phyloP scores from a whole-genome alignment of 2,113 vertebrate species.

The Spea bombifrons region DNA sequence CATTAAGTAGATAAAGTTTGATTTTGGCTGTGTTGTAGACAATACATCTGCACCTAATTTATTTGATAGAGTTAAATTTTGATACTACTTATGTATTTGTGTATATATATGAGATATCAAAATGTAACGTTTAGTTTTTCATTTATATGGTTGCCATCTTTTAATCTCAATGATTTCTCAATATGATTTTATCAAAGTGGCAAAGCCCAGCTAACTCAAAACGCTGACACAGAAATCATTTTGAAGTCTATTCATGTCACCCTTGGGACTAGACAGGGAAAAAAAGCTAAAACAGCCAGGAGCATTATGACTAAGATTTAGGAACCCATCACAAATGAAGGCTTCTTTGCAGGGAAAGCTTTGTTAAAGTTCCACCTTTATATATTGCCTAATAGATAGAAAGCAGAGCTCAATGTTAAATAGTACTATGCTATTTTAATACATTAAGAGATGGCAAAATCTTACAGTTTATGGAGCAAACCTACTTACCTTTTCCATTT shows the following conservation, averaged over 20 bases:
- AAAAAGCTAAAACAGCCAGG: conserved; percentile 11
- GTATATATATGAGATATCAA: no score
- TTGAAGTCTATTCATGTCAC: conserved; percentile 15
- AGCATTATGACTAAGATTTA: conserved; percentile 39
- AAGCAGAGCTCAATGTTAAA: conserved; percentile 31
- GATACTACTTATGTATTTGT: no score
- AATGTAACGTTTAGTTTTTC: no score
- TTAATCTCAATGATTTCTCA: no score
- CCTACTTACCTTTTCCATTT: conserved; percentile 15
- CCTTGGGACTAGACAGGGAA: conserved; percentile 3
- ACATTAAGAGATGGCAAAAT: conserved; percentile 27
- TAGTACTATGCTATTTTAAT: conserved; percentile 34
- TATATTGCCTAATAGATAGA: conserved; percentile 33
- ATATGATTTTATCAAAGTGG: no score
- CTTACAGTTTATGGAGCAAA: conserved; percentile 38
- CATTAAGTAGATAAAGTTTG: no score
- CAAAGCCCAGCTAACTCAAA: no score
- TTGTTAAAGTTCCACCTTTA: conserved; percentile 40
- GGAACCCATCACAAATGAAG: conserved; percentile 30
- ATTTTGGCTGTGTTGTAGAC: no score
- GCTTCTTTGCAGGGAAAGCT: conserved; percentile 33
- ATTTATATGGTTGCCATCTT: no score
- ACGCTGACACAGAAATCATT: no score
- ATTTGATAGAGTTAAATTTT: no score
- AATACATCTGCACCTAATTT: no score